A percentile compares a stretch with the other conserved stretches of the same genome.
These are phyloP conservation scores for Resseliella maxima DNA, from an alignment of 2,888 invertebrate species.

Conservation along the genomic window DNA sequence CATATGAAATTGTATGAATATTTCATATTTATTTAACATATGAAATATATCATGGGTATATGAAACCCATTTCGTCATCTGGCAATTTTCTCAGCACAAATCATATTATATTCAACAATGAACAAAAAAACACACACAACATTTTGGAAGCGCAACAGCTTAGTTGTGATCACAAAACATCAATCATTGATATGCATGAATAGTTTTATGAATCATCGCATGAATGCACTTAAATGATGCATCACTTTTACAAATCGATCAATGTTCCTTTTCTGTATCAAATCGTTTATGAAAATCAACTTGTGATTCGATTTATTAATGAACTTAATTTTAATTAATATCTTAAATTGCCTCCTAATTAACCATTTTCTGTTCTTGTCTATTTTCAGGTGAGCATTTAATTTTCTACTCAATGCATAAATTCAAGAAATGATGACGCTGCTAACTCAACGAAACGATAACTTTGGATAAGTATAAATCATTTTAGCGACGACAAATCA, in stretches of 20 bases:
- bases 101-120: background rate
- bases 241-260: background rate
- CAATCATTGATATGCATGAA: background rate
- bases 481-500: slow-evolving; percentile 20
- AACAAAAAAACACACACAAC: too few species aligned
- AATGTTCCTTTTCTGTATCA: background rate
- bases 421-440: background rate
- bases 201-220: background rate
- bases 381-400: background rate
- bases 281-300: background rate
- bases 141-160: slow-evolving; percentile 32
- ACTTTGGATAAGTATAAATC: slow-evolving; percentile 50
- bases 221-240: background rate
- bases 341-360: background rate
- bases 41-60: background rate
- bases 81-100: background rate
- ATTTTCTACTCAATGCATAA: background rate
- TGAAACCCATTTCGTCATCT: background rate
- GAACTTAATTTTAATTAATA: background rate
- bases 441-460: background rate
- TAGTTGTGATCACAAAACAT: background rate
- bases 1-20: background rate
- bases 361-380: background rate
- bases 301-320: background rate
- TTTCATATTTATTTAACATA: background rate